Base-by-base conservation (phyloP, 2,888 invertebrate genomes). In the Nasonia oneida region DNA sequence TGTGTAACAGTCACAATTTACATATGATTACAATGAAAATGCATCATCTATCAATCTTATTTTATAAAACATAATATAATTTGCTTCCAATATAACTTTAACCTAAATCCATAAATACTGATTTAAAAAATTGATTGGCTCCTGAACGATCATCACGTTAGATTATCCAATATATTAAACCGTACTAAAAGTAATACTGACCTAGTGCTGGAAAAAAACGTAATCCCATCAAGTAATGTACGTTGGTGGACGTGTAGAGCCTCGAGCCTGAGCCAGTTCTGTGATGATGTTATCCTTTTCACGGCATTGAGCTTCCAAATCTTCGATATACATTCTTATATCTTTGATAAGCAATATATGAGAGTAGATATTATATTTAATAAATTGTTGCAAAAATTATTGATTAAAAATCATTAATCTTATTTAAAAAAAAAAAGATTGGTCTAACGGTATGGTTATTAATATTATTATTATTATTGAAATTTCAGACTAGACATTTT, bases 251-350 rank as follows among this genome's bases (percentile, higher is more conserved):
- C 23, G 29, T 23, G n/a, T n/a, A 29, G 18, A 23, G 10, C 74
- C 50, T 74, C 50, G 23, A 53, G 23, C 50, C 14, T 53, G 18
- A 39, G 15, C 53, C 53, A 83, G 39, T 79, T 77, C 23, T 10
- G 3, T 33, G 18, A 81, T 75, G 8, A 76, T 77, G 47, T 39
- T 42, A 12, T 81, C 81, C 18, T 80, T 84, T 71, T 81, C 50
- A 18, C 64, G 70, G 18, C 76, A 77, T 29, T 85, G 23, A 23
- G 42, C 53, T 61, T 85, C 77, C 23, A 81, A 47, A 10, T 8
- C 14, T 53, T 76, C 57, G 23, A 76, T 76, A 10, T 64, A 80
- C 10, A 1, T 47, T 53, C 75, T 57, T 6, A 76, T n/a, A 50
- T 85, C 77, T 81, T 29, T 57, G 37, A 61, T 12, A 57, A 47